Base-by-base conservation (phyloP, 2,113 vertebrate genomes). In the Salvelinus namaycush region DNA sequence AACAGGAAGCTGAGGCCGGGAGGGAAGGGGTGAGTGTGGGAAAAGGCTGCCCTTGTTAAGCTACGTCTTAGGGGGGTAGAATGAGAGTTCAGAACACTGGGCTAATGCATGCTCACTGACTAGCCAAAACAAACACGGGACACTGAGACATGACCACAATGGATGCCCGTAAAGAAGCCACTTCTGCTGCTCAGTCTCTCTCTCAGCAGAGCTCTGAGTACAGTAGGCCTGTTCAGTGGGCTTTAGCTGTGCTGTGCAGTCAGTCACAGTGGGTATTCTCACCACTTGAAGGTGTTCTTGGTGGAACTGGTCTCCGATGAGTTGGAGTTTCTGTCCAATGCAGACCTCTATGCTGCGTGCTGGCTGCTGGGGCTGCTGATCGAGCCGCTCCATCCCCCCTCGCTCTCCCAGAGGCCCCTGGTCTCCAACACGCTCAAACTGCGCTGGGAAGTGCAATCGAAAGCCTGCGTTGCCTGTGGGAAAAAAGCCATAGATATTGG, bases 231-330 rank as follows among this genome's bases (percentile, higher is more conserved):
- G 39, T 11, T 44, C 9, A 11, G 39, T 44, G 39, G 39, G 11
- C 24, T 26, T 24, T 66, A 26, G 22, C 64, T 66, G 67, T 44
- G 34, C 22, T 18, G 8, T 62, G 9, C 24, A 4, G 27, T 13
- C 20, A 22, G 66, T n/a, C 24, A 8, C 5, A 44, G 20, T 67
- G 13, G n/a, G 3, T 29, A 20, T 48, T 49, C 90, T 90, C 87
- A 95, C 94, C 93, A 90, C 88, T 81, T 92, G 90, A 60, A 94
- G 79, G 66, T 93, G 92, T 76, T 94, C 91, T 79, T 89, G 87
- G 81, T 94, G 93, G 86, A 94, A 95, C 87, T 94, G 93, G 83
- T 95, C 94, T 79, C 93, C 94, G 64, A 95, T 94, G 84, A 92
- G 88, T 83, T 93, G 93, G 76, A 95, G 92, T 79, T 94, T 95